Base-by-base conservation (phyloP, 2,888 invertebrate species). In the Tanypteryx hageni region DNA sequence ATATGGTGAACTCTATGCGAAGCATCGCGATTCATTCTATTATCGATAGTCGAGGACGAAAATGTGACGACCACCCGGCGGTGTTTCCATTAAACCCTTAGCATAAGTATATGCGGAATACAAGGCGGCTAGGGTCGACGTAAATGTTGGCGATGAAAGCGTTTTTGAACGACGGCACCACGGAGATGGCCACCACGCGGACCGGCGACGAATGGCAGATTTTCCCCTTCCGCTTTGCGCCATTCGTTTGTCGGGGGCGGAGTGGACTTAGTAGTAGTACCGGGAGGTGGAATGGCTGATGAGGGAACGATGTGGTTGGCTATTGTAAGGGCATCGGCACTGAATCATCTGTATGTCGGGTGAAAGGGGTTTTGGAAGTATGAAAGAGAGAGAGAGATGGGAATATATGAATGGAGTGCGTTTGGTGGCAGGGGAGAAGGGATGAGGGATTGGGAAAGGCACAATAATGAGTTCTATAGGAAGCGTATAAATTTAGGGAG, bases 281-380 rank as follows among this genome's bases (percentile, higher is more conserved):
- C 16, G 68, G 68, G 68, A 18, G 4, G 68, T 9, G 68, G 68
- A n/a, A 68, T 68, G 9, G 8, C n/a, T n/a, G 68, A 68, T n/a
- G 68, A 76, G 22, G 76, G 27, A 76, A 18, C 27, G 27, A 76
- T 68, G 68, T 18, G 68, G 18, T n/a, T 10, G 27, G 76, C 76
- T 76, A 76, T 76, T 76, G 27, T 76, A 27, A n/a, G 76, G 22
- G 22, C 76, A 76, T 76, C 27, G 76, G 76, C 76, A 76, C 11
- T 76, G 76, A 76, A 76, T 76, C 76, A 76, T 44, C 44, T 44
- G 44, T 44, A 44, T 76, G 27, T 76, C 18, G 76, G 76, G 27
- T 76, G 76, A 76, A 76, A 76, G 76, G 76, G 76, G 68, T 44
- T 44, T 44, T 44, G 44, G 44, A 44, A 68, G 68, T 9, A 7